A percentile compares a stretch with the other conserved stretches of the same genome.
Conservation (phyloP, 1,140 invertebrate genomes). For the Tenebrio molitor region DNA sequence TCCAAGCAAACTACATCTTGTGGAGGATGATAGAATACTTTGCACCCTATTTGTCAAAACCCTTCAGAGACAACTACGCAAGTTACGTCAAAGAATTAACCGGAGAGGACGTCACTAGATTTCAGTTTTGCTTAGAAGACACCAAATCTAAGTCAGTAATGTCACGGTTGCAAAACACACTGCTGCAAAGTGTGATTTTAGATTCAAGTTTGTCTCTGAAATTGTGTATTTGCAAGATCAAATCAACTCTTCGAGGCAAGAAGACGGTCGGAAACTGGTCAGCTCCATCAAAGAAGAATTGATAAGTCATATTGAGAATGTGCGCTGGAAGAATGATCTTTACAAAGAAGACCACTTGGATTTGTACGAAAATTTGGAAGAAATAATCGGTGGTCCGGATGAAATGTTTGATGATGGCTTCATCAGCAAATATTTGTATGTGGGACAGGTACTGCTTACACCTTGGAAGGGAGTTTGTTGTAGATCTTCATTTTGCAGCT, state of each 20-base stretch:
- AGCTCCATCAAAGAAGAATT: neutral
- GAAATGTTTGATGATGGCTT: conserved; percentile 4
- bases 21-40: conserved; percentile 43
- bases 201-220: conserved; percentile 18
- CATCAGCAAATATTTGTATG: neutral
- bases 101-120: neutral
- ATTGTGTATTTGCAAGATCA: neutral
- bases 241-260: neutral
- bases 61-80: neutral
- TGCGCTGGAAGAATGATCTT: neutral
- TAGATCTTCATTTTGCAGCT: too few relatives aligned
- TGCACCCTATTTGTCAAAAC: conserved; percentile 31
- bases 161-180: neutral
- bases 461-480: too few relatives aligned
- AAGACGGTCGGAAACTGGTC: neutral
- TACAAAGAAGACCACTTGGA: neutral
- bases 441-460: conserved; percentile 3
- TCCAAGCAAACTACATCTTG: conserved; percentile 44
- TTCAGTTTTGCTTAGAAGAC: conserved; percentile 24
- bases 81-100: neutral
- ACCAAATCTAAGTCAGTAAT: conserved; percentile 10
- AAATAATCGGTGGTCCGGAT: neutral
- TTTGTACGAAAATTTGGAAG: neutral
- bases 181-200: neutral
- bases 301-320: neutral